phyloP scores from a whole-genome alignment of 30 jellyfish, hydroid and myxozoan species.

The Aurelia sp. region DNA sequence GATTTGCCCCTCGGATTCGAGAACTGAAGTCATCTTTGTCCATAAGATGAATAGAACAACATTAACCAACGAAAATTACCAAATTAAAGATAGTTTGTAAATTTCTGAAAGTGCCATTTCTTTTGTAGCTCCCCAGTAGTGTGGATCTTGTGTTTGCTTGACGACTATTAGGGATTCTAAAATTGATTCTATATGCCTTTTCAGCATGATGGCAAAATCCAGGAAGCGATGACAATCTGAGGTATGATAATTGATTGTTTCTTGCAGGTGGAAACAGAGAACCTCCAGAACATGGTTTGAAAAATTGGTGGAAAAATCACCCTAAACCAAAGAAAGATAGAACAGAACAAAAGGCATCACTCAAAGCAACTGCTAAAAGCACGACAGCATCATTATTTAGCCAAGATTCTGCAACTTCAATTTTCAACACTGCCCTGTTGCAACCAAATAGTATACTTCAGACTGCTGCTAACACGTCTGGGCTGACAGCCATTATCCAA shows the following conservation, averaged over 20 bases:
- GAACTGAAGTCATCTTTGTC: too few species aligned
- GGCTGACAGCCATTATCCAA: conserved; percentile 92
- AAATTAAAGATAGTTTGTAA: too few species aligned
- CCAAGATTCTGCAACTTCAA: conserved; percentile 47
- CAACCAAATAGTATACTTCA: conserved; percentile 87
- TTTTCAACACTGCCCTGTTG: conserved; percentile 64
- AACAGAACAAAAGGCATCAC: conserved; percentile 22
- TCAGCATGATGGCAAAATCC: too few species aligned
- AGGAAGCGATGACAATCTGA: too few species aligned
- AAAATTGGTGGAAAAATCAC: conserved; percentile 83
- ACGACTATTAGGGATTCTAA: too few species aligned
- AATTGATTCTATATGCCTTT: too few species aligned
- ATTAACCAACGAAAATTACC: too few species aligned
- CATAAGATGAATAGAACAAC: too few species aligned
- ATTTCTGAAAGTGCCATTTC: too few species aligned
- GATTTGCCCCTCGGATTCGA: too few species aligned
- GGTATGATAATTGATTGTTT: not conserved
- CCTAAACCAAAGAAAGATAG: conserved; percentile 85
- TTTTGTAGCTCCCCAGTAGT: too few species aligned
- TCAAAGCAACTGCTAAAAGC: conserved; percentile 7
- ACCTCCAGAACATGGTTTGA: conserved; percentile 98
- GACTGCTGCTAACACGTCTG: conserved; percentile 98
- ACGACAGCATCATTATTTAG: conserved; percentile 14
- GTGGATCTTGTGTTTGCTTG: too few species aligned
- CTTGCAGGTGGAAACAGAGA: conserved; percentile 98